phyloP scores from a whole-genome alignment of 1,140 invertebrate genomes.

The Aphaenogaster ashmeadi region DNA sequence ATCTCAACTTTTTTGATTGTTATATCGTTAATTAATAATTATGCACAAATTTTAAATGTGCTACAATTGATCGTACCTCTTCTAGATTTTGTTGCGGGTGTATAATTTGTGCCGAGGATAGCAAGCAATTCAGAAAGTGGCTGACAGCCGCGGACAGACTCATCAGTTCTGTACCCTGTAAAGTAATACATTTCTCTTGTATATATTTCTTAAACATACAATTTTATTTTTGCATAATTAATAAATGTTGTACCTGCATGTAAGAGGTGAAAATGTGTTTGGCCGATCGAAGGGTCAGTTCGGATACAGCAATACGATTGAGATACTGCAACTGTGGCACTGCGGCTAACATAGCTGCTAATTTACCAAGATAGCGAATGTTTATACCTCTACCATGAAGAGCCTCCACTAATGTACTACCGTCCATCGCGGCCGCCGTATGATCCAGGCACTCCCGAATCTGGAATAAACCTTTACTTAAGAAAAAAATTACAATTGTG shows the following conservation, averaged over 20 bases:
- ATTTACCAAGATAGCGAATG: conserved; percentile 97
- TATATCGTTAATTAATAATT: conserved; percentile 38
- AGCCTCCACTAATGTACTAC: conserved; percentile 96
- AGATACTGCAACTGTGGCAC: conserved; percentile 95
- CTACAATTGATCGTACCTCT: conserved; percentile 87
- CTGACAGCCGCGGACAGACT: conserved; percentile 95
- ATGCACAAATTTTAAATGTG: not conserved
- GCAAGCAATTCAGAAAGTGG: conserved; percentile 98
- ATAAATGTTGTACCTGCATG: conserved; percentile 91
- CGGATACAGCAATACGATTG: conserved; percentile 94
- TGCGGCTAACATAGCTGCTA: conserved; percentile 92
- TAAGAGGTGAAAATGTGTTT: conserved; percentile 98
- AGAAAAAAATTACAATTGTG: conserved; percentile 9
- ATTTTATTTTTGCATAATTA: conserved; percentile 27
- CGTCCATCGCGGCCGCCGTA: conserved; percentile 97
- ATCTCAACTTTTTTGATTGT: not conserved
- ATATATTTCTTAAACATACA: not conserved
- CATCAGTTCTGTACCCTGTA: conserved; percentile 94
- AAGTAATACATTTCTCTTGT: conserved; percentile 59
- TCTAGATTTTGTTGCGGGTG: conserved; percentile 90
- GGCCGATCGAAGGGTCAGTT: conserved; percentile 94
- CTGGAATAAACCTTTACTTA: conserved; percentile 84
- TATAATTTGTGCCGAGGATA: conserved; percentile 91
- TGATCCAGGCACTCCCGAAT: conserved; percentile 97
- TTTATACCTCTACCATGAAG: conserved; percentile 98